Evolutionary conservation across 2,888 invertebrate genomes (phyloP), one percentile per base, ranked within the genome.

Genomic region (Drosophila mimetica): DNA sequence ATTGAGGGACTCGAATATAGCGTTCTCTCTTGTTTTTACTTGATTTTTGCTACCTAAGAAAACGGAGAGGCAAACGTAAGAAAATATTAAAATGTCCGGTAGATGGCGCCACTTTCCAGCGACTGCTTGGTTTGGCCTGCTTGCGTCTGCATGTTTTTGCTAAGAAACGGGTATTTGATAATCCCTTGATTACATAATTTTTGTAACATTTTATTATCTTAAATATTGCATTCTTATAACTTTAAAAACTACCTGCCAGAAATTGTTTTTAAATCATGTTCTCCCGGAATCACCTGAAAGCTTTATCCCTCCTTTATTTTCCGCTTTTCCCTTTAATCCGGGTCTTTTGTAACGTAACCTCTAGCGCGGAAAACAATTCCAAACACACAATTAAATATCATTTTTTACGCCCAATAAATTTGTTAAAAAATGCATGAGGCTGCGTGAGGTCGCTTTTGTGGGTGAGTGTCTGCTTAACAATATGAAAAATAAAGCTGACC

Each of bases 321-420:
- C 30, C 18, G n/a, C 20, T 2, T 11, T 37, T 50, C 34, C 14
- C 22, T 37, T 50, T 50, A 44, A 50, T 63, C 41, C 6, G 9
- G 34, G 30, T 41, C 34, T 36, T n/a, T 51, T 22, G 47, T 52
- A 58, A 52, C 70, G 47, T 52, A 58, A 52, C 70, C 71, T 50
- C 22, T 25, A 50, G 72, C 34, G 53, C 44, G 72, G 47, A 58
- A 66, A 71, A 66, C 57, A 71, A 71, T 71, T 54, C 65, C 72
- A 66, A 66, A 67, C 75, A 72, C 59, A 70, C 71, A 81, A 81
- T 85, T 74, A 77, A 73, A 75, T 72, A 70, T 71, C 61, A 87
- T 78, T 82, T 83, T 84, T 80, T 86, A 87, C 84, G 81, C 88
- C 74, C 87, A 83, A 89, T 89, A 82, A 89, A 89, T 82, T 84